phyloP scores from a whole-genome alignment of 2,797 vertebrate genomes.

The Rhinatrema bivittatum region DNA sequence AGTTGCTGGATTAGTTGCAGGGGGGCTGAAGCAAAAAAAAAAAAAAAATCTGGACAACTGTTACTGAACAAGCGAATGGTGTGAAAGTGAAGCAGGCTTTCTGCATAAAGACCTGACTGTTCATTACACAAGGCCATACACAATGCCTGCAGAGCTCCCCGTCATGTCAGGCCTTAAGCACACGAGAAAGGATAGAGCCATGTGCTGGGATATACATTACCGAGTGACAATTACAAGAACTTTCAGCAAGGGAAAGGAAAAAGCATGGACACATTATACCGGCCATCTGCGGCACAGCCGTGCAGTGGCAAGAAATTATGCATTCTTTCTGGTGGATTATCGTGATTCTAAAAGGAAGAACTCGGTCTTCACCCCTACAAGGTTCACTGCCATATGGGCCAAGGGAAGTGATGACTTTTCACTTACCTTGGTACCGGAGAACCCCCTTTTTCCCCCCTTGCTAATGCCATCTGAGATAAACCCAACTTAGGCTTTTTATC shows the following conservation, averaged over 20 bases:
- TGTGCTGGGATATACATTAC: slow-evolving; percentile 51
- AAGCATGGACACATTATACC: slow-evolving; percentile 49
- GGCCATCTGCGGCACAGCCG: slow-evolving; percentile 67
- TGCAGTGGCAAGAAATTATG: slow-evolving; percentile 59
- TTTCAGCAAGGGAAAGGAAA: slow-evolving; percentile 36
- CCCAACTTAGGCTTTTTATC: too few species aligned
- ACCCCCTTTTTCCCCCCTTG: not conserved
- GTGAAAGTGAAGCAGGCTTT: slow-evolving; percentile 68
- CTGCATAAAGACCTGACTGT: slow-evolving; percentile 67
- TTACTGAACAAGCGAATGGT: slow-evolving; percentile 60
- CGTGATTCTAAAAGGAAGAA: slow-evolving; percentile 56
- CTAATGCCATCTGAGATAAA: too few species aligned
- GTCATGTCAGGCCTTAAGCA: slow-evolving; percentile 8
- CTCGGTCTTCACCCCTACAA: slow-evolving; percentile 33
- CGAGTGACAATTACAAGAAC: slow-evolving; percentile 49
- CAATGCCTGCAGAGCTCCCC: slow-evolving; percentile 48
- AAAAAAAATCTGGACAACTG: slow-evolving; percentile 73
- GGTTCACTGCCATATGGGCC: slow-evolving; percentile 24
- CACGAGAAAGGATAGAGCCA: slow-evolving; percentile 8
- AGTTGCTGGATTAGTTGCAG: slow-evolving; percentile 71
- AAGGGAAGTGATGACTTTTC: slow-evolving; percentile 53
- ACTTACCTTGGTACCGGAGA: slow-evolving; percentile 10
- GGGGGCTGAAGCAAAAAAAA: slow-evolving; percentile 55
- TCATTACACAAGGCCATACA: slow-evolving; percentile 56
- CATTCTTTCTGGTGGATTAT: slow-evolving; percentile 70